Evolutionary conservation across 1,140 invertebrate genomes (phyloP), one percentile per base, ranked within the genome.

Genomic region (Macrobrachium nipponense): DNA sequence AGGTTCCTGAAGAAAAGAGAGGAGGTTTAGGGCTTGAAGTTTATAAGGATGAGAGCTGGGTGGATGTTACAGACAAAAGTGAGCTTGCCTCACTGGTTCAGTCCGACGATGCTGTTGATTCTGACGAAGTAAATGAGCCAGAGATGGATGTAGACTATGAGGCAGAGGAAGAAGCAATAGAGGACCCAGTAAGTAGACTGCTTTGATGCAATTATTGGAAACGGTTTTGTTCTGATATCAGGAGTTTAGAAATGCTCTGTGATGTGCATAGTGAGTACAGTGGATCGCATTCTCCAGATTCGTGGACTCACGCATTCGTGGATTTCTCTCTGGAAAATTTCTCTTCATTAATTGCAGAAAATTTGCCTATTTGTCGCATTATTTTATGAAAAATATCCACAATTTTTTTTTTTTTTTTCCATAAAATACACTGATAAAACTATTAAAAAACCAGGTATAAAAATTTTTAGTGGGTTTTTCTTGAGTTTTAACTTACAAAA

Each of bases 11-110:
- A 73, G 60, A 83, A 17, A 60, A 76, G 17, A 23, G 82, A 14
- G 82, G 82, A 59, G 82, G 82, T 14, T 73, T 83, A 5, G 82
- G 82, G 6, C 73, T 83, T 43, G 82, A 83, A 76, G 43, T 83
- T 10, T 83, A 83, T 70, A 77, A 77, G 43, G 82, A 59, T 59
- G 64, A 83, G 8, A 61, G 61, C 14, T 83, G 82, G 81, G 72
- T 76, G 43, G 82, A 83, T 27, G 82, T 83, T 8, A 83, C 82
- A 27, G 82, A 83, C 43, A 83, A 60, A 36, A 60, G 44, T n/a
- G 82, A 83, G 58, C 72, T 76, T 0, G 60, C 61, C 12, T 61
- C 82, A 4, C 18, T 76, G 6, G 14, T 76, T 27, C 61, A 61
- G 11, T 60, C 23, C 10, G 82, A 77, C 18, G 82, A 83, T 44